A percentile compares a stretch with the other conserved stretches of the same genome.
Evolutionary conservation across 2,113 vertebrate species (phyloP).

Genomic region (Cygnus buccinator): DNA sequence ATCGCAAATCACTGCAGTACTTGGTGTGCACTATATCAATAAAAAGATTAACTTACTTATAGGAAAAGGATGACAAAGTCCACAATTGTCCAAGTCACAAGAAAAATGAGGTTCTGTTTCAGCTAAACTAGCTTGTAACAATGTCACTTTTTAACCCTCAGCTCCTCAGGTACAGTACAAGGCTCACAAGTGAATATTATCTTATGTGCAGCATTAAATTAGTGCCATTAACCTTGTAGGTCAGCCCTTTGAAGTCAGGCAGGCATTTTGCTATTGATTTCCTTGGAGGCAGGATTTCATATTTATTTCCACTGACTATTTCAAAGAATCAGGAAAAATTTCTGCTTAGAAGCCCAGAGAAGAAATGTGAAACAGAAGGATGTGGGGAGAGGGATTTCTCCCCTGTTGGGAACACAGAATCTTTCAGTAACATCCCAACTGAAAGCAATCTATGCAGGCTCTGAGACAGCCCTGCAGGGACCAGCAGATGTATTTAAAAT

Average conservation of each 20-base stretch:
- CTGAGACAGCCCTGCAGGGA: background rate
- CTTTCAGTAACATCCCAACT: background rate
- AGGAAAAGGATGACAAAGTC: conserved; percentile 63
- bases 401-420: background rate
- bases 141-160: background rate
- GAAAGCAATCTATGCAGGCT: background rate
- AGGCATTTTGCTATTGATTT: conserved; percentile 50
- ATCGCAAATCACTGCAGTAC: conserved; percentile 36
- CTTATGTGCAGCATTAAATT: conserved; percentile 22
- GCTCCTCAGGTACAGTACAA: conserved; percentile 4
- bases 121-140: conserved; percentile 19
- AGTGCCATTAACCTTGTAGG: conserved; percentile 40
- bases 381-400: background rate
- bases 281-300: conserved; percentile 18
- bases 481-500: conserved; percentile 25
- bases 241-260: conserved; percentile 48
- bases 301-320: conserved; percentile 43
- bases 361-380: conserved; percentile 20
- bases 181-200: conserved; percentile 38
- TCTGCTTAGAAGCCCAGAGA: background rate
- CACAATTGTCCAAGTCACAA: conserved; percentile 19
- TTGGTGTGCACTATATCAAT: conserved; percentile 61
- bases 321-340: conserved; percentile 19
- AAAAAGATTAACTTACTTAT: conserved; percentile 60
- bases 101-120: conserved; percentile 62